Evolutionary conservation across 2,888 invertebrate genomes (phyloP).

Genomic region (Eledona agricola): DNA sequence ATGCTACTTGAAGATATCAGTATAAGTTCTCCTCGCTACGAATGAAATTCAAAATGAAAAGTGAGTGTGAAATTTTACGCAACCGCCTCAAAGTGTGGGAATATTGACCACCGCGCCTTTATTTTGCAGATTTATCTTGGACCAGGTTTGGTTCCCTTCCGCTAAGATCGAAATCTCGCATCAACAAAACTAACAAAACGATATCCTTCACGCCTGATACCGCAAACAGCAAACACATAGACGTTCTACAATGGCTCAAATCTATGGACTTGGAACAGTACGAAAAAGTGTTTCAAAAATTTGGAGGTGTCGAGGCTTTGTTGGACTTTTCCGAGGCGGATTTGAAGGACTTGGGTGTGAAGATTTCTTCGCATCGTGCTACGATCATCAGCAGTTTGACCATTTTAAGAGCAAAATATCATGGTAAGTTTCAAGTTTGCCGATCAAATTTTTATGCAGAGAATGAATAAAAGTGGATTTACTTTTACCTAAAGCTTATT

Average conservation of each 20-base stretch:
- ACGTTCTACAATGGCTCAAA: conserved; percentile 69
- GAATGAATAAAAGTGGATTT: too few relatives aligned
- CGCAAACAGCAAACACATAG: conserved; percentile 54
- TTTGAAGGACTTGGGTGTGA: conserved; percentile 69
- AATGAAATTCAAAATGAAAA: too few relatives aligned
- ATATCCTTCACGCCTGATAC: conserved; percentile 24
- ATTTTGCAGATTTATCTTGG: conserved; percentile 57
- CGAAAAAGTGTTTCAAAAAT: conserved; percentile 63
- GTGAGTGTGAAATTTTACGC: too few relatives aligned
- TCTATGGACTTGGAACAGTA: conserved; percentile 70
- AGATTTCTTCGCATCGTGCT: conserved; percentile 71
- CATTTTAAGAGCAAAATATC: conserved; percentile 70
- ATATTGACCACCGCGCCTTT: conserved; percentile 21
- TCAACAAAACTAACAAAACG: conserved; percentile 40
- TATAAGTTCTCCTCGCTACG: too few relatives aligned
- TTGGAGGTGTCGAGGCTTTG: conserved; percentile 69
- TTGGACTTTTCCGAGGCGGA: conserved; percentile 67
- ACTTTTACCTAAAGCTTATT: too few relatives aligned
- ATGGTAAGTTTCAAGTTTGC: conserved; percentile 59
- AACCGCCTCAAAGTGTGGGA: too few relatives aligned
- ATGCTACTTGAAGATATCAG: too few relatives aligned
- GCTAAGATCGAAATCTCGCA: conserved; percentile 52
- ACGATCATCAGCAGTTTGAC: conserved; percentile 71
- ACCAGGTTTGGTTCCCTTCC: conserved; percentile 57
- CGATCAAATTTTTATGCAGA: neutral